Base-by-base conservation (phyloP, 2,888 invertebrate species). In the Drymonia ruficornis region DNA sequence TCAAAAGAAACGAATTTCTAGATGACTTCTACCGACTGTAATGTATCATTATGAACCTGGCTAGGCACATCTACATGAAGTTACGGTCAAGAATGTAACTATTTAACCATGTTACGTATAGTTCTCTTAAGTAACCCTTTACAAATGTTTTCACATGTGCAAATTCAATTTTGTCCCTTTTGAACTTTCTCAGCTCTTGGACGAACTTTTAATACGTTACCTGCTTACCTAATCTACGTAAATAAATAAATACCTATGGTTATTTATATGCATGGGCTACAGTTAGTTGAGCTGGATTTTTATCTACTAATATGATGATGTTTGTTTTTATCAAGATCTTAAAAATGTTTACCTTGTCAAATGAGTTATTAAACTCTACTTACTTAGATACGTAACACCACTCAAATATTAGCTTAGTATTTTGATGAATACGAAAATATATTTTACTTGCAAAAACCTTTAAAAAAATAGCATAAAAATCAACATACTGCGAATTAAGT, bases 91-190 rank as follows among this genome's bases (percentile, higher is more conserved):
- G 43, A 19, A 19, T 12, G 18, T 31, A 56, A 51, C 49, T 49
- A 28, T 50, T 48, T 46, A 50, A 15, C 54, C 53, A 49, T 55
- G 46, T 56, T 48, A 40, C 47, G 11, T 50, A 53, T 43, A 53
- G 53, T 49, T 34, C 23, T 34, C 23, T 36, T 23, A 62, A 65
- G 52, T 67, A 57, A 34, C 19, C 56, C 49, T 34, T 38, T 43
- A 36, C 19, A 56, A 56, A 58, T 55, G 53, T 59, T 54, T 59
- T 52, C 36, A 53, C 57, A 53, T 49, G 44, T 43, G 36, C 47
- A 62, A 70, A 70, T 63, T 70, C 57, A 64, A 70, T 70, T 70
- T 31, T 6, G 52, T 40, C 36, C 54, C 43, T 46, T 61, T 60
- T 58, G 29, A 68, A 70, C 52, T 59, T 69, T 65, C 52, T 28